A percentile compares a stretch with the other conserved stretches of the same genome.
Conservation (phyloP, 2,888 invertebrate genomes). For the Coelopa pilipes region DNA sequence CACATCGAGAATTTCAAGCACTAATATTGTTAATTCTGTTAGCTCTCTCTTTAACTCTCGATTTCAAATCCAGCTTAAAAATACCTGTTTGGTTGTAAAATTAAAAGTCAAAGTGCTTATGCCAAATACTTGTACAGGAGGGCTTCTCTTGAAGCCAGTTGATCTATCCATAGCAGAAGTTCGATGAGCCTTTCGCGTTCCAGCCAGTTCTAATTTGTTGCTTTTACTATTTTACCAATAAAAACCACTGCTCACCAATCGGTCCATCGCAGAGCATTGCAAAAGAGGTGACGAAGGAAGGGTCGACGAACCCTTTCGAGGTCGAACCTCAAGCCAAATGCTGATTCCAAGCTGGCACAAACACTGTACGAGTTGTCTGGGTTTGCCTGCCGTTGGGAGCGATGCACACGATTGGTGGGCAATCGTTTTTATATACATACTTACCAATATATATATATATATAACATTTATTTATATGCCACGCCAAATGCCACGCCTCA, state of each 20-base stretch:
- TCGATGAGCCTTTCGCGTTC: slow-evolving; percentile 30
- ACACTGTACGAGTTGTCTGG: slow-evolving; percentile 65
- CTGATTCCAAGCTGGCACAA: slow-evolving; percentile 57
- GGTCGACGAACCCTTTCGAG: not conserved
- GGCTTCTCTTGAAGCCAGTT: no score
- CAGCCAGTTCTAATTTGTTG: slow-evolving; percentile 56
- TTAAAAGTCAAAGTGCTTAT: no score
- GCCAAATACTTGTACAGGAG: no score
- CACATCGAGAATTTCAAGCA: no score
- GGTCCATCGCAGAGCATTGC: slow-evolving; percentile 62
- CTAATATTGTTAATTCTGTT: no score
- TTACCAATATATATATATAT: no score
- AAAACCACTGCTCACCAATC: slow-evolving; percentile 45
- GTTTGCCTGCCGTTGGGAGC: slow-evolving; percentile 57
- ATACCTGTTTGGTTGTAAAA: no score
- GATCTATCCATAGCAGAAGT: no score
- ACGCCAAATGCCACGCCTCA: slow-evolving; percentile 27
- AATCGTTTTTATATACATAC: not conserved
- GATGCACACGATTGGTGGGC: slow-evolving; percentile 43
- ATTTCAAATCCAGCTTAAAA: no score
- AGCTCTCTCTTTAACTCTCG: no score
- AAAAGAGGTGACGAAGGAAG: slow-evolving; percentile 42
- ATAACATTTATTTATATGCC: not conserved
- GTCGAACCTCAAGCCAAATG: slow-evolving; percentile 53
- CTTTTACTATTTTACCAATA: slow-evolving; percentile 45